Evolutionary conservation across 2,888 invertebrate species (phyloP).

Genomic region (Rhimphoctona megacephalus): DNA sequence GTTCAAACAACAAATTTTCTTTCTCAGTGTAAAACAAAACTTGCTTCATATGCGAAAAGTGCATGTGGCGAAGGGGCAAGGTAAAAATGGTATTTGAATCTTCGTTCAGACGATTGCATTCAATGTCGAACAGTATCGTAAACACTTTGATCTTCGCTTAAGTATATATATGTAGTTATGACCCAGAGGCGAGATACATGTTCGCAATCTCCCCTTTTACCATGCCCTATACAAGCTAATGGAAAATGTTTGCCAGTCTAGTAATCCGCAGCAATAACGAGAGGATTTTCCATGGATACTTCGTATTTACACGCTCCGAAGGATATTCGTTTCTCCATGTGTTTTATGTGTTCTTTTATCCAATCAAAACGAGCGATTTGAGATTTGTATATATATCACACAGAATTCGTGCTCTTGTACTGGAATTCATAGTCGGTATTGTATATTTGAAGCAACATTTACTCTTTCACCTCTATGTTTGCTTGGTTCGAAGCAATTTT

Average conservation of each 20-base stretch:
- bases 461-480: background rate
- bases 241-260: slow-evolving; percentile 66
- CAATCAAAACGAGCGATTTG: slow-evolving; percentile 15
- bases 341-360: slow-evolving; percentile 37
- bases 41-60: slow-evolving; percentile 22
- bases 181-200: slow-evolving; percentile 40
- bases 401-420: background rate
- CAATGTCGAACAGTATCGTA: slow-evolving; percentile 51
- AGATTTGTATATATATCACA: background rate
- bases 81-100: slow-evolving; percentile 50
- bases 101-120: slow-evolving; percentile 45
- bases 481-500: slow-evolving; percentile 8
- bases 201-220: slow-evolving; percentile 32
- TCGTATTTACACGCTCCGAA: slow-evolving; percentile 28
- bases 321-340: slow-evolving; percentile 28
- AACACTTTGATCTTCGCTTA: slow-evolving; percentile 56
- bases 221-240: slow-evolving; percentile 57
- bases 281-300: slow-evolving; percentile 62
- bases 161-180: slow-evolving; percentile 14
- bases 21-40: slow-evolving; percentile 18
- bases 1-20: too few relatives aligned
- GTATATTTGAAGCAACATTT: background rate
- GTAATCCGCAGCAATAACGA: slow-evolving; percentile 68
- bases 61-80: background rate
- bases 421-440: background rate